Base-by-base conservation (phyloP, 2,113 vertebrate genomes). In the Pholis gunnellus region DNA sequence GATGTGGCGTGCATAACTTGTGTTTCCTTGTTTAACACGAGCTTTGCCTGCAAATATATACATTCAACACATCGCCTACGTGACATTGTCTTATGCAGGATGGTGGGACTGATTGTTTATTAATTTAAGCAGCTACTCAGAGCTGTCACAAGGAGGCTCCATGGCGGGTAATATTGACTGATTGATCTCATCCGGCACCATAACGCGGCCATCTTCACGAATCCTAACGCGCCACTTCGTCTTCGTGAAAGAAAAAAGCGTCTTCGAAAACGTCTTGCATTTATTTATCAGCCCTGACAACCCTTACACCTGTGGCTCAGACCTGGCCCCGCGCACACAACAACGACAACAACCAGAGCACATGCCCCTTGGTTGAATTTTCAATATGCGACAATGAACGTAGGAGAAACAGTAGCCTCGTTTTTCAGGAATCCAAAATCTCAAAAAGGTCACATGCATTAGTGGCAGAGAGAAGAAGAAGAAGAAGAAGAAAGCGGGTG, bases 391-490 rank as follows among this genome's bases (percentile, higher is more conserved):
- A 64, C 72, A 66, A 91, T 79, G 72, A 88, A 42, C 76, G 66
- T 36, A 31, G 61, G 34, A 48, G 68, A 81, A 85, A 81, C 68
- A 34, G 44, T 44, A 36, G 57, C 76, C 69, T 84, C 27, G 7
- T 82, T 85, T 85, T 83, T 73, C 9, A 59, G 52, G 27, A 82
- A 81, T 60, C 31, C 4, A 50, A 52, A 76, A 71, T 67, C 72
- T 66, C 0, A 18, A 59, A 89, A 88, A 87, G 86, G 90, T 88
- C 86, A 89, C 8, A 8, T 50, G 86, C 85, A 88, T 91, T 87
- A 85, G 77, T 31, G 3, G 9, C 31, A 15, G 38, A 60, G 54
- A 57, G 38, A 38, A 59, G 18, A 42, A 76, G 36, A n/a, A 10
- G 48, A 59, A 59, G 18, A 40, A 76, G 44, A 25, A 11, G 42